Evolutionary conservation across 2,888 invertebrate species (phyloP).

Genomic region (Brassicogethes aeneus): DNA sequence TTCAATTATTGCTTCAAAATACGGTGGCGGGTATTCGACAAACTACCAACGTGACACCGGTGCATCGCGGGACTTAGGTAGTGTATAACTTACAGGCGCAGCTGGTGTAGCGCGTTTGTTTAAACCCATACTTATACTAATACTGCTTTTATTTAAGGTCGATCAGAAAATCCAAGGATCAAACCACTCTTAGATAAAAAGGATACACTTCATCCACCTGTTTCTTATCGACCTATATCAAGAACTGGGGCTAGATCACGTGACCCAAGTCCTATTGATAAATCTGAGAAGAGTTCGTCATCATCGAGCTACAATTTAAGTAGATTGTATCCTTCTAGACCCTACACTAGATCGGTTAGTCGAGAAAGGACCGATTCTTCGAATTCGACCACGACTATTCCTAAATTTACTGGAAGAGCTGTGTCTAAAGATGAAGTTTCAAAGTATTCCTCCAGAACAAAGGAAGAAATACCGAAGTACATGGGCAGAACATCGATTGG

Average conservation of each 20-base stretch:
- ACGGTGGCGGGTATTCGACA: conserved; percentile 26
- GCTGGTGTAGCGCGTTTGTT: too few relatives aligned
- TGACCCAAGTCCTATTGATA: conserved; percentile 48
- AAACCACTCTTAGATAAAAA: conserved; percentile 34
- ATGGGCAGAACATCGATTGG: conserved; percentile 17
- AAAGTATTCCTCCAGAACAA: conserved; percentile 24
- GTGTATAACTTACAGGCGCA: conserved; percentile 3
- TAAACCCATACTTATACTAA: not conserved
- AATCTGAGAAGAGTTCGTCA: conserved; percentile 41
- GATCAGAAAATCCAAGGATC: conserved; percentile 15
- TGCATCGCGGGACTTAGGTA: conserved; percentile 20
- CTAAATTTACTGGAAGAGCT: conserved; percentile 30
- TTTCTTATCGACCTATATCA: conserved; percentile 41
- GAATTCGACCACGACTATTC: conserved; percentile 27
- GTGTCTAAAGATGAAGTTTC: conserved; percentile 25
- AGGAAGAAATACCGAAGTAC: conserved; percentile 20
- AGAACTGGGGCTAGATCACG: conserved; percentile 38
- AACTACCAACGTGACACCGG: conserved; percentile 28
- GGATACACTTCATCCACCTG: conserved; percentile 38
- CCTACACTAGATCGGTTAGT: conserved; percentile 31
- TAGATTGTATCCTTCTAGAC: conserved; percentile 47
- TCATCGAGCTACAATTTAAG: conserved; percentile 43
- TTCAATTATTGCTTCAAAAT: conserved; percentile 29
- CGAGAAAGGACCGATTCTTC: conserved; percentile 32
- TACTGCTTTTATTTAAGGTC: conserved; percentile 12